Base-by-base conservation (phyloP, 2,888 invertebrate species). In the Campaea margaritaria region DNA sequence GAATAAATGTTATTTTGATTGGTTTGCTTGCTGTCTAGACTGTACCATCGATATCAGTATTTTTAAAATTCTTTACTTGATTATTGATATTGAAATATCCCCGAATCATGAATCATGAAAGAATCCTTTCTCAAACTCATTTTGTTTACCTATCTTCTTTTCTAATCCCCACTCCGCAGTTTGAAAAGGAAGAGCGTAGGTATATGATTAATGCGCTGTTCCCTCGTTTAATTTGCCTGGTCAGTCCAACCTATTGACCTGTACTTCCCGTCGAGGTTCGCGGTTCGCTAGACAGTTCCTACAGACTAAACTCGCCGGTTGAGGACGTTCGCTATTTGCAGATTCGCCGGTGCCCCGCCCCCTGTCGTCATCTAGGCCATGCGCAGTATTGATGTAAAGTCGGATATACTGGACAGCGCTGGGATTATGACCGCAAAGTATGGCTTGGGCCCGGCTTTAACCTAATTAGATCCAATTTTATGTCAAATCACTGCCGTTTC, bases 351-450 rank as follows among this genome's bases (percentile, higher is more conserved):
- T 51, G 55, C 78, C 78, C 79, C 83, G 76, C 83, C 79, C 80
- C 81, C 81, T 75, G 71, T 70, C 70, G 75, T 76, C 78, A 82
- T 79, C 79, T 81, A 83, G 83, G 85, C 81, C 83, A 84, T 71
- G 72, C 77, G 85, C 84, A 82, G 75, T 79, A 76, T 73, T 72
- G 74, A 73, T 76, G 73, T 70, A 74, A 75, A 73, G 74, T 71
- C 75, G 69, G 74, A 79, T 72, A 79, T 72, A 75, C 67, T 73
- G 71, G 70, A 72, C 72, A 51, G 65, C 67, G 65, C 75, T 73
- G 67, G 69, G 73, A 72, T 72, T 76, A 74, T 67, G 60, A 67
- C 56, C 54, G 56, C 57, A 66, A 62, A 65, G 55, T 65, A 67
- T 63, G 58, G 51, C 62, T 63, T 58, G 59, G 61, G 61, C 58